A percentile compares a stretch with the other conserved stretches of the same genome.
phyloP scores from a whole-genome alignment of 2,113 vertebrate genomes.

The Maccullochella peelii region DNA sequence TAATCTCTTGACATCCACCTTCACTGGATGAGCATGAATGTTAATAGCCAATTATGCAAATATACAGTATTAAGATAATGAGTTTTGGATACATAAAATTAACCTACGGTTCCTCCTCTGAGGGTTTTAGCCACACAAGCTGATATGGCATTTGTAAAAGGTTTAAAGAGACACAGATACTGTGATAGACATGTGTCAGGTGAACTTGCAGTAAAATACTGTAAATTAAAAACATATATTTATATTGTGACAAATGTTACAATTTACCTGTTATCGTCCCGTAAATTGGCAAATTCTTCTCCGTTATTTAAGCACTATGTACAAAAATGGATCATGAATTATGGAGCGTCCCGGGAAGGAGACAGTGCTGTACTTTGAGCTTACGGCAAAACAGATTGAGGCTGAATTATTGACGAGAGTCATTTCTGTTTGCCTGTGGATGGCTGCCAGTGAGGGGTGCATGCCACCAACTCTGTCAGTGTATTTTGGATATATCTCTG shows the following conservation, averaged over 20 bases:
- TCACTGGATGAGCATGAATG: conserved; percentile 60
- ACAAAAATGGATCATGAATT: conserved; percentile 66
- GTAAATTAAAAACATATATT: conserved; percentile 7
- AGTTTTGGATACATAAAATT: conserved; percentile 54
- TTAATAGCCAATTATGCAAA: conserved; percentile 76
- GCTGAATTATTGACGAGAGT: conserved; percentile 82
- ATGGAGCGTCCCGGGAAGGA: conserved; percentile 65
- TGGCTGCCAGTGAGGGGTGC: conserved; percentile 60
- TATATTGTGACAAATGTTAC: background rate
- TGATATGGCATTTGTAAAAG: conserved; percentile 26
- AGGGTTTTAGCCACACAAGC: conserved; percentile 37
- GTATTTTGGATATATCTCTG: conserved; percentile 59
- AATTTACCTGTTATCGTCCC: background rate
- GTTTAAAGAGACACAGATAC: conserved; percentile 34
- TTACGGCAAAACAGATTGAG: conserved; percentile 80
- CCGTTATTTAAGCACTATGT: conserved; percentile 42
- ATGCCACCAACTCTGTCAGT: conserved; percentile 57
- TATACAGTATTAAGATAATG: conserved; percentile 55
- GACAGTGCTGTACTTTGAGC: conserved; percentile 69
- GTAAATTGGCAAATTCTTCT: conserved; percentile 17
- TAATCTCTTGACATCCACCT: conserved; percentile 67
- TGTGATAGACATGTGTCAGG: background rate
- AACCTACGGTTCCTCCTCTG: conserved; percentile 43
- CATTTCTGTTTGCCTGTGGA: conserved; percentile 72
- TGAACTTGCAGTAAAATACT: background rate